Percentiles rank a stretch among this genome's conserved stretches.
Conservation (phyloP, 2,888 invertebrate genomes). For the Conops quadrifasciatus region DNA sequence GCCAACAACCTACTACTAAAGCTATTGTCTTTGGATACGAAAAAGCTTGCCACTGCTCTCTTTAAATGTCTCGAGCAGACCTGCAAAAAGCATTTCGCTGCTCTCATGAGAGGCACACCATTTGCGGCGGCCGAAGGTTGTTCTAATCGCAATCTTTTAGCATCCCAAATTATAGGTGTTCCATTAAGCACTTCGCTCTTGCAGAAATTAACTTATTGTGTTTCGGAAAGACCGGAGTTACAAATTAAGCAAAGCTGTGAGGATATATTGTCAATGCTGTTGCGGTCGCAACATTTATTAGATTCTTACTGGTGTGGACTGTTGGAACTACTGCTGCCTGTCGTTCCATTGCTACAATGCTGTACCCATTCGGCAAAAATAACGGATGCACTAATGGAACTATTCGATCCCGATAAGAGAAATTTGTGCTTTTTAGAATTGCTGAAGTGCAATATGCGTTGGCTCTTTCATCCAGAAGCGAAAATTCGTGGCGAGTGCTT, state of each 20-base stretch:
- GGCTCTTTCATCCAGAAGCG: constrained; percentile 53
- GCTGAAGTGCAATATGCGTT: constrained; percentile 56
- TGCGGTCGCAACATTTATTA: constrained; percentile 53
- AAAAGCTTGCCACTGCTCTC: constrained; percentile 10
- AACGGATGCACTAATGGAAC: constrained; percentile 47
- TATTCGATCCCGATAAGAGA: constrained; percentile 55
- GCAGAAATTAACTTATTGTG: constrained; percentile 50
- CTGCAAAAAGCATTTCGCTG: constrained; percentile 55
- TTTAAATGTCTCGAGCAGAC: constrained; percentile 50
- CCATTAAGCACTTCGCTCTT: constrained; percentile 56
- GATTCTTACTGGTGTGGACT: constrained; percentile 47
- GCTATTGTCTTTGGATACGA: constrained; percentile 47
- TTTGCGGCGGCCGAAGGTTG: constrained; percentile 6
- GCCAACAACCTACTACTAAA: constrained; percentile 51
- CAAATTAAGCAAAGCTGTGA: constrained; percentile 49
- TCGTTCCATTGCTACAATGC: constrained; percentile 55
- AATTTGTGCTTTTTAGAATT: constrained; percentile 47
- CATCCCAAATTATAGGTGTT: constrained; percentile 55
- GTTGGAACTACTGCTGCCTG: constrained; percentile 48
- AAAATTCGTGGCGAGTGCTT: constrained; percentile 53
- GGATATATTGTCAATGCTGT: constrained; percentile 54
- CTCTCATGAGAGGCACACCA: constrained; percentile 51
- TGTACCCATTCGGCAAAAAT: constrained; percentile 46
- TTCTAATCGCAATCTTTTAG: constrained; percentile 46
- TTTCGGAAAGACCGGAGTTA: constrained; percentile 41